Conservation (phyloP, 2,113 vertebrate species). For the human region DNA sequence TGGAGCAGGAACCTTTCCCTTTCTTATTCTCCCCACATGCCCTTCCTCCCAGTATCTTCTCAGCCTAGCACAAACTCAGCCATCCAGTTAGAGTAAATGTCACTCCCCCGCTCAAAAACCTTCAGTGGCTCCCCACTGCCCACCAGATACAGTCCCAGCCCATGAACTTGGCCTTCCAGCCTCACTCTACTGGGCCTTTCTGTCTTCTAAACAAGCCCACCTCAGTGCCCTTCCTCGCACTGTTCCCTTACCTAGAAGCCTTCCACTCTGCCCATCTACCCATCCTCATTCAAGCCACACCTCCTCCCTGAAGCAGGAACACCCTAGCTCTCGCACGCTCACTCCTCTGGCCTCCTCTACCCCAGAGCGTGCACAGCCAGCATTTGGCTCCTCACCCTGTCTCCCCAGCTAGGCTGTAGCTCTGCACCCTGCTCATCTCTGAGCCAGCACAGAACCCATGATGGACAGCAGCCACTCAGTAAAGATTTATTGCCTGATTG, state of each 20-base stretch:
- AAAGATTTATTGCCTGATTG: not conserved
- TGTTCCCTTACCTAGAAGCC: not conserved
- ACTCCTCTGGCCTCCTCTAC: not conserved
- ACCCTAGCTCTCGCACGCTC: not conserved
- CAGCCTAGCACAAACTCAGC: not conserved
- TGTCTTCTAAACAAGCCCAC: not conserved
- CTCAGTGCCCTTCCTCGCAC: fast-evolving
- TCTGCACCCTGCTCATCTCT: not conserved
- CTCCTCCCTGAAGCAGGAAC: not conserved
- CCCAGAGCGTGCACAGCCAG: not conserved
- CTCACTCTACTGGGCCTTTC: not conserved
- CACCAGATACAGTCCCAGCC: not conserved
- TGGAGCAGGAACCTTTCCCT: not conserved
- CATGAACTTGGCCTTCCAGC: not conserved
- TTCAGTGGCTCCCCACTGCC: not conserved
- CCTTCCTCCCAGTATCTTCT: not conserved
- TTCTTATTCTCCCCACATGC: not conserved
- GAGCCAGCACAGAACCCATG: not conserved
- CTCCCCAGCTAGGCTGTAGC: not conserved
- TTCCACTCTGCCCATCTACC: not conserved
- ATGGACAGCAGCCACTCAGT: not conserved
- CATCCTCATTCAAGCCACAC: not conserved
- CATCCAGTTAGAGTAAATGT: not conserved
- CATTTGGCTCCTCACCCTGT: not conserved
- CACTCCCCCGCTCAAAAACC: not conserved